These are phyloP conservation scores for Cryptocephalus primarius DNA, from an alignment of 2,888 invertebrate species.

Conservation along the genomic window DNA sequence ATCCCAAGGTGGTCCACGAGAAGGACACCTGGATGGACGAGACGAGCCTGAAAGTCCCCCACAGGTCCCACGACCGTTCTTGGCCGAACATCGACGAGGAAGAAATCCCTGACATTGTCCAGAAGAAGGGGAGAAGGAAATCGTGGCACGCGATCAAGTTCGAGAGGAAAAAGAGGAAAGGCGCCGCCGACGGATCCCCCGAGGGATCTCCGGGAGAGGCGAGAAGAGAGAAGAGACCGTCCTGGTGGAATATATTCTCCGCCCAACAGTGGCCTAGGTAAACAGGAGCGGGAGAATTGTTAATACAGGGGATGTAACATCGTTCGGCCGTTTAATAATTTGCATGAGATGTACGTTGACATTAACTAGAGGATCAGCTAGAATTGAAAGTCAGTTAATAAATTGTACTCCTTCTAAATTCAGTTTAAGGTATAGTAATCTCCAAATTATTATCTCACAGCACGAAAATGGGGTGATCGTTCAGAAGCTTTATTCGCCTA, in stretches of 20 bases:
- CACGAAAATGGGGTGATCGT: too few relatives aligned
- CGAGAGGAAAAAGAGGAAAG: constrained; percentile 35
- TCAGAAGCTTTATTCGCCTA: too few relatives aligned
- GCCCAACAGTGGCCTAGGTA: constrained; percentile 67
- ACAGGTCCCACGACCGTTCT: constrained; percentile 22
- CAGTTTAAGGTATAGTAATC: too few relatives aligned
- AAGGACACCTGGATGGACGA: constrained; percentile 34
- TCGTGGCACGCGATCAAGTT: constrained; percentile 39
- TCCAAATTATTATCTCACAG: too few relatives aligned
- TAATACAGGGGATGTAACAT: too few relatives aligned
- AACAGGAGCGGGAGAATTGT: neutral
- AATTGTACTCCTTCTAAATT: too few relatives aligned
- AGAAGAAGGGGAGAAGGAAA: constrained; percentile 36
- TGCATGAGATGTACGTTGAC: too few relatives aligned
- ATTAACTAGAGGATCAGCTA: too few relatives aligned
- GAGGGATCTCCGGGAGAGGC: constrained; percentile 31
- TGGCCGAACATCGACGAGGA: constrained; percentile 26
- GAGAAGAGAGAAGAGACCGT: constrained; percentile 59
- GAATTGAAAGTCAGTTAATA: too few relatives aligned
- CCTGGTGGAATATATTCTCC: constrained; percentile 85
- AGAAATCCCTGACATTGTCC: constrained; percentile 21
- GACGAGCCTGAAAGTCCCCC: constrained; percentile 19
- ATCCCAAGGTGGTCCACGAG: constrained; percentile 24
- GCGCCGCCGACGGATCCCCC: constrained; percentile 14
- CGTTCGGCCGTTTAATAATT: too few relatives aligned